Conservation (phyloP, 1,140 invertebrate species). For the Zaprionus tsacasi region DNA sequence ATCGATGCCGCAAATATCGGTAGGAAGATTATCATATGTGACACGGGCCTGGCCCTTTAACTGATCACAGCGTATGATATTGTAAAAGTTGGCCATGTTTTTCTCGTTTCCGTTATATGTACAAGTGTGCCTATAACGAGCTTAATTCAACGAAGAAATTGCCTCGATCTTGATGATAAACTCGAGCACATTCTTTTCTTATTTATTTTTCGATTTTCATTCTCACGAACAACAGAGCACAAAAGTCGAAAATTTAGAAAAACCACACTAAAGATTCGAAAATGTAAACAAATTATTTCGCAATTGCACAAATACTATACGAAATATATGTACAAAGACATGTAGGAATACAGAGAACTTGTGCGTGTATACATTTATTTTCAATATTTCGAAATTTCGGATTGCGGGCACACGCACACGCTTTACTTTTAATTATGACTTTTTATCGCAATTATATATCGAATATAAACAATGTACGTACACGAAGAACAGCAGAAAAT, state of each 20-base stretch:
- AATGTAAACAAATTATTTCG: conserved; percentile 77
- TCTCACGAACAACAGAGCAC: conserved; percentile 29
- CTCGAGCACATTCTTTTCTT: conserved; percentile 15
- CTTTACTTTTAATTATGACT: conserved; percentile 63
- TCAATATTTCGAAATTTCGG: conserved; percentile 33
- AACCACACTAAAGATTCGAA: conserved; percentile 46
- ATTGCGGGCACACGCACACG: conserved; percentile 26
- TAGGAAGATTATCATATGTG: conserved; percentile 60
- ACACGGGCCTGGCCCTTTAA: conserved; percentile 46
- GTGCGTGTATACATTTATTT: conserved; percentile 11
- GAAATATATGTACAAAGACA: background rate
- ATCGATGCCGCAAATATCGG: conserved; percentile 68
- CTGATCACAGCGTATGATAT: conserved; percentile 66
- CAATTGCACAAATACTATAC: conserved; percentile 59
- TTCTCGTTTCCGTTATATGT: conserved; percentile 11
- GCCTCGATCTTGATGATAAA: conserved; percentile 25
- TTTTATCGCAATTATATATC: conserved; percentile 68
- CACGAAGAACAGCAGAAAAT: conserved; percentile 17
- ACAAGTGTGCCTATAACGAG: background rate
- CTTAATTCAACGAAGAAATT: background rate
- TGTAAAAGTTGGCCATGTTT: conserved; percentile 58
- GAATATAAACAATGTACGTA: conserved; percentile 58
- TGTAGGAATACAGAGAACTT: conserved; percentile 2
- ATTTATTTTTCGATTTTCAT: conserved; percentile 24
- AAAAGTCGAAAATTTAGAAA: conserved; percentile 43